Evolutionary conservation across 2,113 vertebrate genomes (phyloP).

Genomic region (Suricata suricatta): DNA sequence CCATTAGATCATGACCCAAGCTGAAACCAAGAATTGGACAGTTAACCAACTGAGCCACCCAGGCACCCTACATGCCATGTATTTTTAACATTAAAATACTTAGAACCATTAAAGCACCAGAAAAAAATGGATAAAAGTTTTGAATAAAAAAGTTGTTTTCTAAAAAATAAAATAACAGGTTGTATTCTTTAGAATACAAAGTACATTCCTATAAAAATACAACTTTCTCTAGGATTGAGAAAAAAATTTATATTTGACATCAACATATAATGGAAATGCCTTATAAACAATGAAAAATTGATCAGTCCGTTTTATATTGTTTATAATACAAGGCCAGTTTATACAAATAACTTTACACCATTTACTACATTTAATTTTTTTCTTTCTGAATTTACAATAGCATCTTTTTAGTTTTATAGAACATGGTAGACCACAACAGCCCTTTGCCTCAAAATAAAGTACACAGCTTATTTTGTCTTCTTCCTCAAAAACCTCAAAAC

Average conservation of each 20-base stretch:
- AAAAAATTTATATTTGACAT: constrained; percentile 24
- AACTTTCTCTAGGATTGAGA: not conserved
- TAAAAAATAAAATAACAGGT: not conserved
- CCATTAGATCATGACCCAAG: too few species aligned
- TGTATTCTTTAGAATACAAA: constrained; percentile 37
- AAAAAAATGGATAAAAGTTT: not conserved
- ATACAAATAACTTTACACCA: constrained; percentile 50
- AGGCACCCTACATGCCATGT: not conserved
- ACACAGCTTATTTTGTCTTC: constrained; percentile 78
- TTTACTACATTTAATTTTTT: constrained; percentile 36
- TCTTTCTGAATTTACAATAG: constrained; percentile 64
- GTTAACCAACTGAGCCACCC: too few species aligned
- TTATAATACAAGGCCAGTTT: not conserved
- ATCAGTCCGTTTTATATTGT: constrained; percentile 28
- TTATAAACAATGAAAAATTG: constrained; percentile 38
- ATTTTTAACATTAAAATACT: constrained; percentile 45
- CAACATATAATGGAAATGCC: not conserved
- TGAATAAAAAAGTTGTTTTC: not conserved
- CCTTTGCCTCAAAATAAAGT: constrained; percentile 83
- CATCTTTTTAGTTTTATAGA: constrained; percentile 75
- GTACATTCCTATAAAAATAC: not conserved
- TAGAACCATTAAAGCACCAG: not conserved
- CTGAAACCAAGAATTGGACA: too few species aligned
- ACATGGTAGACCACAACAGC: constrained; percentile 81
- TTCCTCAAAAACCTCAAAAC: constrained; percentile 83